Evolutionary conservation across 2,888 invertebrate species (phyloP).

Genomic region (Xestia rhomboidea): DNA sequence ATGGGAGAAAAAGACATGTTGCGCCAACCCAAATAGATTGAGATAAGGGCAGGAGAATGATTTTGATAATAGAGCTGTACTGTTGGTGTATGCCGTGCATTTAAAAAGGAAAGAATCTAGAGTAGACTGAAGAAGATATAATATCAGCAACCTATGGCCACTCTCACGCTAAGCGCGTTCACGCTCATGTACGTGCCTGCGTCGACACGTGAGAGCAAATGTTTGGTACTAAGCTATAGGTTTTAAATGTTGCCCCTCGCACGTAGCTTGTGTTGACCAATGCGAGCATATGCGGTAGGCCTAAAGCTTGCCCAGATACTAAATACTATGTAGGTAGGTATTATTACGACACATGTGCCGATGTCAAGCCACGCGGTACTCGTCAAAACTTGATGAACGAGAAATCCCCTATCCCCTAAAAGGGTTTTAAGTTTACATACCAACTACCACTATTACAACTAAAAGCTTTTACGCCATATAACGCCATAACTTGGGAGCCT

Average conservation of each 20-base stretch:
- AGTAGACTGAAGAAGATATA: not conserved
- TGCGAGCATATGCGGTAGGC: not conserved
- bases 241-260: not conserved
- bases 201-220: not conserved
- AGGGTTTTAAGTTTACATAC: slow-evolving; percentile 46
- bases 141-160: not conserved
- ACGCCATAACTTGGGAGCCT: slow-evolving; percentile 3
- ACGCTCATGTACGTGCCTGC: not conserved
- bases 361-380: not conserved
- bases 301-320: not conserved
- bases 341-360: not conserved
- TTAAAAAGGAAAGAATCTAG: not conserved
- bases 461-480: slow-evolving; percentile 49
- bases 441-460: slow-evolving; percentile 27
- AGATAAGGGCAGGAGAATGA: too few species aligned
- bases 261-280: not conserved
- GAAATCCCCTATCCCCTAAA: slow-evolving; percentile 23
- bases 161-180: too few species aligned
- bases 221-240: not conserved
- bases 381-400: slow-evolving; percentile 5
- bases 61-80: not conserved
- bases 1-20: not conserved
- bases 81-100: not conserved
- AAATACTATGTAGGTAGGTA: too few species aligned
- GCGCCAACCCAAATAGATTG: not conserved